Percentiles rank a stretch among this genome's conserved stretches.
phyloP scores from a whole-genome alignment of 2,797 vertebrate species.

The Aeoliscus strigatus region DNA sequence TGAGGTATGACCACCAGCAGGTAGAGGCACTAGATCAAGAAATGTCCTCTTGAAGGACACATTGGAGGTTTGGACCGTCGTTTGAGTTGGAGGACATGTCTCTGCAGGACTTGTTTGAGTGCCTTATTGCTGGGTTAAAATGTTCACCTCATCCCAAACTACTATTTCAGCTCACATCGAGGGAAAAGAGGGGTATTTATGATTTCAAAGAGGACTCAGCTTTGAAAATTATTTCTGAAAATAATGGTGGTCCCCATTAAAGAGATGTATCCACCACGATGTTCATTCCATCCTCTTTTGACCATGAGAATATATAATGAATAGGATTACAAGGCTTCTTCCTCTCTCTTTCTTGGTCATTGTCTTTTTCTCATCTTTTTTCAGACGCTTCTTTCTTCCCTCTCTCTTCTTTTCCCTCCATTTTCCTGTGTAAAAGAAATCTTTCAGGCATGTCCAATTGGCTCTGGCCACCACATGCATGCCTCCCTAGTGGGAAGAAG shows the following conservation, averaged over 20 bases:
- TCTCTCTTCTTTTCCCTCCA: conserved; percentile 8
- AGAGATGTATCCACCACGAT: conserved; percentile 23
- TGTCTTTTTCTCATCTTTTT: conserved; percentile 24
- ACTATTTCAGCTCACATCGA: too few relatives aligned
- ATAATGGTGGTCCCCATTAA: conserved; percentile 37
- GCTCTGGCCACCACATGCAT: conserved; percentile 55
- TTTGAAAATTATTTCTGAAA: conserved; percentile 42
- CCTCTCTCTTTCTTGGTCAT: conserved; percentile 10
- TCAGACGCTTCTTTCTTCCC: conserved; percentile 14
- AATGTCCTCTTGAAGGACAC: too few relatives aligned
- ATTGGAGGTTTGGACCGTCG: too few relatives aligned
- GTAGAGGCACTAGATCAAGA: too few relatives aligned
- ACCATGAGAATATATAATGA: conserved; percentile 40
- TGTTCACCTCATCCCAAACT: too few relatives aligned
- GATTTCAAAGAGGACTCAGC: conserved; percentile 18
- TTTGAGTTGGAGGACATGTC: too few relatives aligned
- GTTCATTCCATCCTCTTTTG: conserved; percentile 24
- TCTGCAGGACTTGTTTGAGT: too few relatives aligned
- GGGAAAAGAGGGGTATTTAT: too few relatives aligned
- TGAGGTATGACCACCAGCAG: too few relatives aligned
- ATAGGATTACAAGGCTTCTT: conserved; percentile 34
- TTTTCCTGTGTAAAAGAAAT: conserved; percentile 52
- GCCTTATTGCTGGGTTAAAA: too few relatives aligned
- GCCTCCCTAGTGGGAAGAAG: conserved; percentile 54
- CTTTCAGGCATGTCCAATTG: conserved; percentile 70